Conservation (phyloP, 2,888 invertebrate species). For the Dynastes tityus region DNA sequence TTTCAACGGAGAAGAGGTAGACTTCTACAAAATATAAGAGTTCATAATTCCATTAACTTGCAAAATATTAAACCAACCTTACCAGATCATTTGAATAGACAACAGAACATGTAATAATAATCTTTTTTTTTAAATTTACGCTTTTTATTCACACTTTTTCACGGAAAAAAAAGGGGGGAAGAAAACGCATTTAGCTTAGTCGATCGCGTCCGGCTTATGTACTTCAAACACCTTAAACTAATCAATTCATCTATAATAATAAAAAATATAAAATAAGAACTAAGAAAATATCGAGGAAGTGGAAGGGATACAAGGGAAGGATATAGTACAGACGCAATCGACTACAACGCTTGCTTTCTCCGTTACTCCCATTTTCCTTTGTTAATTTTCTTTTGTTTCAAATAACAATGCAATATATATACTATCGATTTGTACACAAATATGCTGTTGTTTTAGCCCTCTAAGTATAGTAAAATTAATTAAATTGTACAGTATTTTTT, state of each 20-base stretch:
- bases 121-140: conserved; percentile 34
- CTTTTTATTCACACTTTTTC: conserved; percentile 46
- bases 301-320: neutral
- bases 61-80: too few relatives aligned
- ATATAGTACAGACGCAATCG: neutral
- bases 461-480: conserved; percentile 48
- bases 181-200: conserved; percentile 5
- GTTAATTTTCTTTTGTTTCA: conserved; percentile 42
- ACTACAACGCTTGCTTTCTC: neutral
- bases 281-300: neutral
- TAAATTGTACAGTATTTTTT: conserved; percentile 45
- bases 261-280: conserved; percentile 30
- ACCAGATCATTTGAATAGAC: conserved; percentile 14
- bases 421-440: conserved; percentile 52
- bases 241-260: conserved; percentile 9
- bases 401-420: conserved; percentile 49
- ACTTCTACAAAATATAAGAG: too few relatives aligned
- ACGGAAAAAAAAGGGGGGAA: conserved; percentile 4
- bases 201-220: neutral
- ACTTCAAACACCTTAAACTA: conserved; percentile 22
- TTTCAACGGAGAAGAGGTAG: too few relatives aligned
- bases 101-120: conserved; percentile 31
- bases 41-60: too few relatives aligned
- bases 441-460: conserved; percentile 47
- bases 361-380: neutral